Evolutionary conservation across 2,113 vertebrate species (phyloP), one percentile per base, ranked within the genome.

Genomic region (Cardinalis cardinalis): DNA sequence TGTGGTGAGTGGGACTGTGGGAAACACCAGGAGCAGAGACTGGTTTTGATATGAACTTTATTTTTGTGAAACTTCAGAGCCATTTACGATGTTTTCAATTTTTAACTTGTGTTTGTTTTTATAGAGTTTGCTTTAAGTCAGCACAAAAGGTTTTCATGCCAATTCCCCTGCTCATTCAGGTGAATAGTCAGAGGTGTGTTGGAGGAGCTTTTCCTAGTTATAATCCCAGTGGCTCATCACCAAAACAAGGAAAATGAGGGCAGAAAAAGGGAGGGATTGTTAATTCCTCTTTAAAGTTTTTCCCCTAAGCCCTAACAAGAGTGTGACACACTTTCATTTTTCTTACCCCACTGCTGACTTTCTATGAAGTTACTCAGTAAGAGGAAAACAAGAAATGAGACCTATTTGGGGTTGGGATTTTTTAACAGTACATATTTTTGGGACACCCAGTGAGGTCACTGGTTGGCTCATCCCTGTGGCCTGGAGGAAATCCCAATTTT

Each of bases 61-160:
- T 91, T 93, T 92, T 92, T 82, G 78, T 90, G 86, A 56, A 58
- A 78, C 49, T 58, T 64, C 56, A 72, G 88, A 94, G 76, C 65
- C 63, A 34, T 74, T 86, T 83, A 23, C 0, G n/a, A 23, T 43
- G 65, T 34, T 78, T 84, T 58, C 41, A 15, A 78, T 79, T 90
- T 92, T 60, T 84, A 77, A 72, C 0, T 7, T 44, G 65, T 41
- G 7, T 84, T 86, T 80, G 55, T 44, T 90, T 92, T 78, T 71
- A 41, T 66, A 68, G 38, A 8, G 53, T 81, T 12, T 58, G 88
- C 92, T 94, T 93, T 61, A 79, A 83, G 68, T 80, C 59, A 43
- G 52, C 26, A 31, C 64, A 19, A n/a, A 73, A 72, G 28, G 14
- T 34, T 86, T 91, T 86, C 4, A 2, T 15, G 66, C 49, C 55